phyloP scores from a whole-genome alignment of 2,888 invertebrate species.

The Macrophya alboannulata region DNA sequence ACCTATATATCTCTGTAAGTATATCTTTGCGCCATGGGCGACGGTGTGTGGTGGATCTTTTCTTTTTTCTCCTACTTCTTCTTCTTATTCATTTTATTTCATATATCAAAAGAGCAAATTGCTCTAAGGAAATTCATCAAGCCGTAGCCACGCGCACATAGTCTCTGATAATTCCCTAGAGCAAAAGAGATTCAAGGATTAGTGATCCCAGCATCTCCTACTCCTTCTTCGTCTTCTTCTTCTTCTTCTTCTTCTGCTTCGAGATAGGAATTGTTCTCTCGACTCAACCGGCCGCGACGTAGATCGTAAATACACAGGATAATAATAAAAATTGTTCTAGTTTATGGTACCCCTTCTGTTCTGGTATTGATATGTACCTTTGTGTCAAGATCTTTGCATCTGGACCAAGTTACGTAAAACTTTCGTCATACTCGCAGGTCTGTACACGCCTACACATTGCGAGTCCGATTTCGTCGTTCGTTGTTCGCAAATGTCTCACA shows the following conservation, averaged over 20 bases:
- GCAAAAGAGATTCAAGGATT: conserved; percentile 31
- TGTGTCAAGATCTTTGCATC: not conserved
- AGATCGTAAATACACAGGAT: not conserved
- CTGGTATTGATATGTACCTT: not conserved
- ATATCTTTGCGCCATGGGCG: conserved; percentile 31
- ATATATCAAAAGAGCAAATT: conserved; percentile 25
- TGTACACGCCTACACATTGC: too few species aligned
- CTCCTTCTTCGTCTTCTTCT: not conserved
- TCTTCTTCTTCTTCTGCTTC: not conserved
- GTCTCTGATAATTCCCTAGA: conserved; percentile 20
- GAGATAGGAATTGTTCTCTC: conserved; percentile 9
- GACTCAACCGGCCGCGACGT: not conserved
- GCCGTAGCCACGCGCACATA: conserved; percentile 15
- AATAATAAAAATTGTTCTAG: not conserved
- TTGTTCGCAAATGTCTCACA: too few species aligned
- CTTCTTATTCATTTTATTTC: not conserved
- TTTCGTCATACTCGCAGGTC: not conserved
- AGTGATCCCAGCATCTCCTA: not conserved
- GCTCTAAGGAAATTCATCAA: conserved; percentile 19
- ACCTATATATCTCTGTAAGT: not conserved
- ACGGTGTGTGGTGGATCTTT: not conserved
- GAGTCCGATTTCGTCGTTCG: too few species aligned
- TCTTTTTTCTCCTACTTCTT: not conserved
- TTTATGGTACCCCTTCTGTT: not conserved
- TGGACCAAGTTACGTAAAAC: not conserved